Evolutionary conservation across 2,113 vertebrate species (phyloP).

Genomic region (Leiothrix lutea): DNA sequence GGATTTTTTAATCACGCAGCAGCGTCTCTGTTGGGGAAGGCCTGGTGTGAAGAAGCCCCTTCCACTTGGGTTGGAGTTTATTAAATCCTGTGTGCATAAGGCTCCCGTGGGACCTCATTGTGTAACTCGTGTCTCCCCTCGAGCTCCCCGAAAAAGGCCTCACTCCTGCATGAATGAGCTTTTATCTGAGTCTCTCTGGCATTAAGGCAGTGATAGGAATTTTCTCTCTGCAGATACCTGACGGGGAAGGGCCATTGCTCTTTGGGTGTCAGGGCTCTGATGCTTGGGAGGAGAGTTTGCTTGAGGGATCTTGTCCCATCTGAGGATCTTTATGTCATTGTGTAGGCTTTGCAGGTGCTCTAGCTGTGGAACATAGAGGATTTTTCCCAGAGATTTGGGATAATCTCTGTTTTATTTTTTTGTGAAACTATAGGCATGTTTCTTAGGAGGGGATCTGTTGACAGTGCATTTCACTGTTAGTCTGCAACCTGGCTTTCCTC

Average conservation of each 20-base stretch:
- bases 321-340: not conserved
- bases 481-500: not conserved
- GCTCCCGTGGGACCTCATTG: not conserved
- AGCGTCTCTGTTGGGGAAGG: not conserved
- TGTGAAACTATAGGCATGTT: fast-evolving
- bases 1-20: not conserved
- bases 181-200: not conserved
- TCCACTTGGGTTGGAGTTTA: not conserved
- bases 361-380: not conserved
- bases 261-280: not conserved
- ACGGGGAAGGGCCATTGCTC: not conserved
- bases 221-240: not conserved
- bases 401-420: not conserved
- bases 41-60: not conserved
- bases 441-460: not conserved
- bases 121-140: not conserved
- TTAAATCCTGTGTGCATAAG: not conserved
- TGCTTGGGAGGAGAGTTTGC: not conserved
- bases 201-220: not conserved
- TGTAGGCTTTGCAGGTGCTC: not conserved
- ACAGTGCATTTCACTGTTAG: fast-evolving
- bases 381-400: not conserved
- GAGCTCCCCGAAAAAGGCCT: not conserved
- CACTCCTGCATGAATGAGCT: not conserved
- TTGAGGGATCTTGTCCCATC: not conserved